Evolutionary conservation across 2,888 invertebrate genomes (phyloP), one percentile per base, ranked within the genome.

Genomic region (Drosophila putrida): DNA sequence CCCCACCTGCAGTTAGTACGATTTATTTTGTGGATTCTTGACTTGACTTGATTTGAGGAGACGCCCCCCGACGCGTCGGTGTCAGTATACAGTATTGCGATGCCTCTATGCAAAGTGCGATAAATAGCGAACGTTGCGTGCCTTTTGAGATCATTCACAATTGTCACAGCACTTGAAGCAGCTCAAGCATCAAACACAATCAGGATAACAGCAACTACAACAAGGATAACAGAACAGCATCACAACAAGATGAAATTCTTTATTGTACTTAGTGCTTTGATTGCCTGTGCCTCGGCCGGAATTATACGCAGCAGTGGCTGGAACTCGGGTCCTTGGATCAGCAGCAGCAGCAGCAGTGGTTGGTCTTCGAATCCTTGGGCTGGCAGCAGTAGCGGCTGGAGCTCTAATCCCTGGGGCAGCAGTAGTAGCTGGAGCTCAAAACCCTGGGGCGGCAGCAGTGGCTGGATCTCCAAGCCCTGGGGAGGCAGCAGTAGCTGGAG

Each of bases 1-100:
- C 77, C 78, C 78, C 70, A 59, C 57, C 59, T 15, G 64, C 53
- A 62, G 20, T 44, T 44, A 41, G 57, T 69, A 51, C 70, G 80
- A 85, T 85, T 82, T 87, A 78, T 87, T 81, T 82, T 84, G 84
- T 81, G 82, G 88, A 81, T 87, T 87, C 88, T 84, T 70, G 46
- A 55, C 80, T 64, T 59, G 71, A 71, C 88, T 84, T 70, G 46
- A 55, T 76, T 64, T 59, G 71, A 71, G 59, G 62, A 60, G 47
- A 41, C 47, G 63, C 43, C 59, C 54, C 15, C 35, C 49, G n/a
- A n/a, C n/a, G n/a, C 44, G 35, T 31, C 49, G 20, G 28, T 20
- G 20, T 31, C 31, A 8, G 31, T 31, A 20, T 20, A 20, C 20
- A 20, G 20, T 4, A 39, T 11, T 33, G 49, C 39, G 31, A 36